Evolutionary conservation across 2,888 invertebrate genomes (phyloP).

Genomic region (Chloroclysta siterata): DNA sequence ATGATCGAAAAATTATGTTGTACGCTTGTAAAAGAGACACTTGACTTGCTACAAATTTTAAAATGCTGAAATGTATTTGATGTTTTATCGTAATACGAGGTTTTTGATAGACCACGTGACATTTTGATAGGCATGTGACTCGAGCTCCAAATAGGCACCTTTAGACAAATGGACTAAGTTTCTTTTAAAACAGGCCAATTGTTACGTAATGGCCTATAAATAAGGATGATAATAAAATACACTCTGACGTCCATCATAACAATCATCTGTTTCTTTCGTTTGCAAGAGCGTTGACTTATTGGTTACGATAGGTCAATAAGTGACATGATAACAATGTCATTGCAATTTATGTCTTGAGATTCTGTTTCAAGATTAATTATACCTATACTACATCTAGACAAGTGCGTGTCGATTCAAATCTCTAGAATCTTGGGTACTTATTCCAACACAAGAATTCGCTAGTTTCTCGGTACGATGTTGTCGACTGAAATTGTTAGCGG

Average conservation of each 20-base stretch:
- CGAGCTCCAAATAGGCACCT: not conserved
- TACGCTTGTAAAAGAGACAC: not conserved
- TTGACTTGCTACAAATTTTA: not conserved
- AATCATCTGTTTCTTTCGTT: constrained; percentile 66
- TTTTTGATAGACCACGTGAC: not conserved
- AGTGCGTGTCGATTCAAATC: not conserved
- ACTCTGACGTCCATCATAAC: constrained; percentile 51
- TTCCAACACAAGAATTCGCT: too few relatives aligned
- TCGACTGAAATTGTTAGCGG: not conserved
- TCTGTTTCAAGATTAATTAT: constrained; percentile 55
- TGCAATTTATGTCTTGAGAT: constrained; percentile 57
- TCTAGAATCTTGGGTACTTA: too few relatives aligned
- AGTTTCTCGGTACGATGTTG: not conserved
- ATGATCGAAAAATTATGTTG: too few relatives aligned
- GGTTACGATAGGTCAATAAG: constrained; percentile 66
- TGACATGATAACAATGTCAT: constrained; percentile 72
- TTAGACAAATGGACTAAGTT: not conserved
- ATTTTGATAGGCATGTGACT: not conserved
- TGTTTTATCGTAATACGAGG: not conserved
- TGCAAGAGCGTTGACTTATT: constrained; percentile 71
- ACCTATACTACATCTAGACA: constrained; percentile 29
- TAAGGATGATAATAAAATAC: constrained; percentile 49
- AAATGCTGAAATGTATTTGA: not conserved
- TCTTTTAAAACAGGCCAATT: constrained; percentile 22
- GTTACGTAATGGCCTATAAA: constrained; percentile 54